Evolutionary conservation across 2,888 invertebrate species (phyloP), one percentile per base, ranked within the genome.

Genomic region (Catocala nupta): DNA sequence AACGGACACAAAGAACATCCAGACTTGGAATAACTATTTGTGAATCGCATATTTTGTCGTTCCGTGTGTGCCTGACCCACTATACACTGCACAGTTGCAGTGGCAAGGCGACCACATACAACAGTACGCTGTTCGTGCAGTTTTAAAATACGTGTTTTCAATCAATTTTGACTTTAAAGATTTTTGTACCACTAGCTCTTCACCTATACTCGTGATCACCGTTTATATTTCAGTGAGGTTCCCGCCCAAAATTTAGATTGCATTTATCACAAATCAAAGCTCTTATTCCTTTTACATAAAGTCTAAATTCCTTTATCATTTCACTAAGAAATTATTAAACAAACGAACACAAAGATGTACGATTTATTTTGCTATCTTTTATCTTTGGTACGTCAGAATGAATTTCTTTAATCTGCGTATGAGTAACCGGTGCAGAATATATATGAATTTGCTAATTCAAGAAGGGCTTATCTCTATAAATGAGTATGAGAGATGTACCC

Each of bases 201-300:
- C 5, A 55, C 55, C 85, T 86, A 88, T 53, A 80, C 75, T 86
- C 85, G 83, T 85, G 87, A 81, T 81, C 81, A 76, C 72, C 77
- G 81, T 83, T 85, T 89, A 90, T 88, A 87, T 88, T 87, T 90
- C 88, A 89, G 82, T 73, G 66, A 74, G 75, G 63, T 81, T 59
- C 81, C 86, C 90, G 90, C 92, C 92, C 90, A 88, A 89, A 90
- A 86, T 88, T 73, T 85, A 87, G 89, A 90, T 91, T 90, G 88
- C 63, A 62, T 70, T 71, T 63, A 75, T 81, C 73, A 78, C 72
- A 79, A 70, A 66, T 66, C 67, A 68, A 71, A 61, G 57, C 56
- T 58, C 70, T 70, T 83, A 84, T 71, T 25, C 8, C 73, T 12
- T 67, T 4, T 0, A 0, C 0, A 47, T 81, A 86, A 70, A 63